Base-by-base conservation (phyloP, 2,113 vertebrate species). In the Cygnus atratus region DNA sequence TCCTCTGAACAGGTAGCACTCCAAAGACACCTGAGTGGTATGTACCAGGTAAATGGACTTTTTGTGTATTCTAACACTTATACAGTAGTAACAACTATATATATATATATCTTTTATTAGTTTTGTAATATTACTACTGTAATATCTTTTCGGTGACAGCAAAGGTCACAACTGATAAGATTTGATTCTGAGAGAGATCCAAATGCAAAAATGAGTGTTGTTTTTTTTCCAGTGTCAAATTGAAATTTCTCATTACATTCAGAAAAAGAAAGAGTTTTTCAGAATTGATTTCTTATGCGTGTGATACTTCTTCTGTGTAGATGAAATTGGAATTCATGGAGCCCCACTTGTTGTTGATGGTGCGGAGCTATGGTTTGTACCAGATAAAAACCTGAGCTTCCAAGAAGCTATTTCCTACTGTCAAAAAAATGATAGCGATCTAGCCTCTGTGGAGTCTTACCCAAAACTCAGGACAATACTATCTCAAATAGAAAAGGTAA, bases 311-410 rank as follows among this genome's bases (percentile, higher is more conserved):
- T 94, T 90, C 48, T 57, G 39, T 66, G 12, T 88, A 98, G 98
- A 98, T 87, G 97, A 96, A 99, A 98, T 92, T 59, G 98, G 98
- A 70, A 98, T 98, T 97, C 98, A 99, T 80, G 97, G 99, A 55
- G 89, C 98, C 9, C 98, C 99, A 0, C 72, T 99, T 94, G 97
- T 99, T 90, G 78, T 99, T 80, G 99, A 99, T 85, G 98, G 97
- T 61, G 97, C 98, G 62, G 99, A 99, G 98, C 99, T 99, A 83
- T 99, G 99, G 99, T 99, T 99, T 95, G 98, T 99, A 66, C 88
- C 93, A 13, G 95, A 99, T 48, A 98, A 98, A 20, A 95, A 67
- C 65, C 96, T 99, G 37, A 97, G 87, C 77, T 98, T 97, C 62
- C 98, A 99, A 88, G 98, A 99, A 97, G 99, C 99, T 6, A 41